phyloP scores from a whole-genome alignment of 1,140 invertebrate genomes.

The Drosophila funebris region DNA sequence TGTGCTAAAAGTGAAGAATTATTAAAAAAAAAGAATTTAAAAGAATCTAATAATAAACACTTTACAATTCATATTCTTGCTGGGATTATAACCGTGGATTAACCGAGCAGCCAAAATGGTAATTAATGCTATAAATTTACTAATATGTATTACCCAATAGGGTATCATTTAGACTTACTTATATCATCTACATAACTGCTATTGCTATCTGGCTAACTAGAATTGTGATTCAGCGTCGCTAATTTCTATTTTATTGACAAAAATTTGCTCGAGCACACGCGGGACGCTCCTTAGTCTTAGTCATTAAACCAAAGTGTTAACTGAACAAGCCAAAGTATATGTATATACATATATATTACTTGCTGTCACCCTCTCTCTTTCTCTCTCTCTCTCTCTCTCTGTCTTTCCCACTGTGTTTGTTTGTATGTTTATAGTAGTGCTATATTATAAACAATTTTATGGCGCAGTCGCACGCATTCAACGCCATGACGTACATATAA shows the following conservation, averaged over 20 bases:
- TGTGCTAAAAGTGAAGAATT: conserved; percentile 47
- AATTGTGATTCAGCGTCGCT: conserved; percentile 55
- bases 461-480: conserved; percentile 67
- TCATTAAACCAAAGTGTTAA: conserved; percentile 67
- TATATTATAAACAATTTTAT: conserved; percentile 71
- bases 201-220: conserved; percentile 29
- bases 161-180: background rate
- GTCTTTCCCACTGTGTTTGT: background rate
- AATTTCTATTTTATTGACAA: conserved; percentile 79
- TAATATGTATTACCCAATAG: background rate
- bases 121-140: conserved; percentile 39
- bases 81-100: conserved; percentile 55
- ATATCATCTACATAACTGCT: background rate
- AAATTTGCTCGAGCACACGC: conserved; percentile 25
- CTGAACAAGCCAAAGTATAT: conserved; percentile 37
- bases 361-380: background rate
- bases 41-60: conserved; percentile 34
- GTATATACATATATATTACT: conserved; percentile 29
- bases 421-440: conserved; percentile 49
- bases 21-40: background rate
- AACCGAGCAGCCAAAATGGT: conserved; percentile 63
- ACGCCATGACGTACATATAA: conserved; percentile 71
- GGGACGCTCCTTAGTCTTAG: conserved; percentile 78
- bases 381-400: background rate
- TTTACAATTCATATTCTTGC: conserved; percentile 22